phyloP scores from a whole-genome alignment of 2,888 invertebrate genomes.

The Stenodera caucasica region DNA sequence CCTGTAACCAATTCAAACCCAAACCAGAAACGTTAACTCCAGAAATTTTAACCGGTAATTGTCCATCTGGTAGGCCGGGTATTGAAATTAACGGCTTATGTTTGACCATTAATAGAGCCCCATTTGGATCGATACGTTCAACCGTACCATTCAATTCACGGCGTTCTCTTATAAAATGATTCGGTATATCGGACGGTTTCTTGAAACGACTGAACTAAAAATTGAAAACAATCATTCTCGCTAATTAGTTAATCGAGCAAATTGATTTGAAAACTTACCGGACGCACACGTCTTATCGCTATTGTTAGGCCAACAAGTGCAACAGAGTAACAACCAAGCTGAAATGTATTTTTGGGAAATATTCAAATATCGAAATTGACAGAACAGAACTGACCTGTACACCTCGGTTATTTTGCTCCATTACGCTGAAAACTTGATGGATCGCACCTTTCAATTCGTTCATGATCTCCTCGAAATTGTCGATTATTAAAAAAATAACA shows the following conservation, averaged over 20 bases:
- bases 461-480: conserved; percentile 22
- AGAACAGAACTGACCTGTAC: conserved; percentile 48
- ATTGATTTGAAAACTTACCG: conserved; percentile 52
- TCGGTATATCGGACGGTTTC: conserved; percentile 52
- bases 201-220: conserved; percentile 54
- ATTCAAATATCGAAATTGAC: too few species aligned
- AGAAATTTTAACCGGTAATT: conserved; percentile 60
- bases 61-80: conserved; percentile 41
- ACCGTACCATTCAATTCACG: conserved; percentile 52
- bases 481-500: not conserved
- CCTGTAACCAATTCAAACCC: conserved; percentile 57
- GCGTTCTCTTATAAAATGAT: conserved; percentile 50
- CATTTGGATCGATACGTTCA: conserved; percentile 52
- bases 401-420: conserved; percentile 52
- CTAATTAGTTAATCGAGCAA: not conserved
- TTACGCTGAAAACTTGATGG: conserved; percentile 44
- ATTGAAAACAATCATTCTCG: conserved; percentile 1
- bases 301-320: conserved; percentile 57
- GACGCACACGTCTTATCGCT: conserved; percentile 59
- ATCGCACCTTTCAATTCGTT: conserved; percentile 44
- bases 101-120: conserved; percentile 52
- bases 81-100: conserved; percentile 52
- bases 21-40: conserved; percentile 57
- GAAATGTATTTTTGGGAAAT: too few species aligned
- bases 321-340: conserved; percentile 61